These are phyloP conservation scores for Biston stratarius DNA, from an alignment of 2,888 invertebrate genomes.

Conservation along the genomic window DNA sequence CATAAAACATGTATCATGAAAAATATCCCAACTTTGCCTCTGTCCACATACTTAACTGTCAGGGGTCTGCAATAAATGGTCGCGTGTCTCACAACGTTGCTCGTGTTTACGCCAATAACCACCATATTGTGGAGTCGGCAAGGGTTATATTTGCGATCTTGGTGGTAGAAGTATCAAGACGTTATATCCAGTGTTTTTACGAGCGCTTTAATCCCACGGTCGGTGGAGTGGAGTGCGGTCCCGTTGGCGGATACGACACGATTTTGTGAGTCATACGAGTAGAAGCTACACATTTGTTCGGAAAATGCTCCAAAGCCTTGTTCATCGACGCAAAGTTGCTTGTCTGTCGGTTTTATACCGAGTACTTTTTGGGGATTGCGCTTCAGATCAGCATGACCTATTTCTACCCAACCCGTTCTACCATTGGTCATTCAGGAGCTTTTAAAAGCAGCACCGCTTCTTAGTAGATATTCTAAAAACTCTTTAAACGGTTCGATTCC, in stretches of 20 bases:
- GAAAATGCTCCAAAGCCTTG: too few species aligned
- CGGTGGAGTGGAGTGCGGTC: slow-evolving; percentile 54
- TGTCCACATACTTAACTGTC: slow-evolving; percentile 27
- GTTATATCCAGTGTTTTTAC: slow-evolving; percentile 80
- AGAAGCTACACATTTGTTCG: too few species aligned
- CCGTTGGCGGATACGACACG: slow-evolving; percentile 50
- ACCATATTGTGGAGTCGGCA: slow-evolving; percentile 41
- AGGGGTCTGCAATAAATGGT: slow-evolving; percentile 34
- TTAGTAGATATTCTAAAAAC: too few species aligned
- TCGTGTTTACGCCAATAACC: slow-evolving; percentile 28
- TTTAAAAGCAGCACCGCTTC: too few species aligned
- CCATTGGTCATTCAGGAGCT: too few species aligned
- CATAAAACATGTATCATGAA: slow-evolving; percentile 21
- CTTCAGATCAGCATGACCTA: too few species aligned
- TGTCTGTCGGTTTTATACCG: too few species aligned
- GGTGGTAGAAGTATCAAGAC: slow-evolving; percentile 73
- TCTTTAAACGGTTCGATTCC: too few species aligned
- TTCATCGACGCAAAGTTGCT: too few species aligned
- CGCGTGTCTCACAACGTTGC: slow-evolving; percentile 25
- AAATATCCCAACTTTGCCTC: slow-evolving; percentile 26
- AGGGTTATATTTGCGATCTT: slow-evolving; percentile 49
- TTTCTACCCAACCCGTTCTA: too few species aligned
- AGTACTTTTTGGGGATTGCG: too few species aligned
- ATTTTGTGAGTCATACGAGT: background rate
- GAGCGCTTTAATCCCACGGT: slow-evolving; percentile 81